Base-by-base conservation (phyloP, 2,113 vertebrate genomes). In the Gnathonemus echidnorhynchus region DNA sequence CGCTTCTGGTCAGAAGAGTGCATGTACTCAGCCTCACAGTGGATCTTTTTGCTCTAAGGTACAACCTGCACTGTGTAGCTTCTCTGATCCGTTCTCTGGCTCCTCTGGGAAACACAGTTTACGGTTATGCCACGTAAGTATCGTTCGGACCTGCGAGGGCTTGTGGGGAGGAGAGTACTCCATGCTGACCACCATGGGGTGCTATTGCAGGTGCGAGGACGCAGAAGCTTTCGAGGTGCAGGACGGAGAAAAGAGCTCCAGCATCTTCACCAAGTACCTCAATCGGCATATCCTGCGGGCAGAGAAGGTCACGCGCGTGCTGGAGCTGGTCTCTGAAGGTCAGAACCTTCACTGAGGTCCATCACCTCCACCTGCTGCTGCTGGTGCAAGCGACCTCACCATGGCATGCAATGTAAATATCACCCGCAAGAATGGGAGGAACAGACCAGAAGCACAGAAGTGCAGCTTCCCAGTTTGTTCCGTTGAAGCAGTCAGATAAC, bases 221-320 rank as follows among this genome's bases (percentile, higher is more conserved):
- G 96, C 97, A 13, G 97, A 97, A 92, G 97, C 97, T 0, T 98
- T 96, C 52, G 97, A 98, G 91, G 93, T 98, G 77, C 97, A 97
- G 90, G 96, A 97, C 0, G 97, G 96, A 19, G 96, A 96, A 0
- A 97, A 95, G 93, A 97, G 97, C 92, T 96, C 96, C 24, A 97
- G 97, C 9, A 97, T 98, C 92, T 98, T 98, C 93, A 97, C 97
- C 77, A 97, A 97, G 80, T 98, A 98, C 92, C 93, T 98, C 90
- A 98, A 98, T 93, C 96, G 94, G 86, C 95, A 97, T 91, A 96
- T 98, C 91, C 92, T 97, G 9, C 90, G 95, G 90, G 91, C 95
- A 0, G 95, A 96, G 90, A 98, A 97, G 92, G 95, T 98, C 89
- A 97, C 97, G 2, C 96, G 96, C 24, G 94, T 98, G 92, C 92